A percentile compares a stretch with the other conserved stretches of the same genome.
Evolutionary conservation across 2,888 invertebrate species (phyloP).

Genomic region (Chloromyia formosa): DNA sequence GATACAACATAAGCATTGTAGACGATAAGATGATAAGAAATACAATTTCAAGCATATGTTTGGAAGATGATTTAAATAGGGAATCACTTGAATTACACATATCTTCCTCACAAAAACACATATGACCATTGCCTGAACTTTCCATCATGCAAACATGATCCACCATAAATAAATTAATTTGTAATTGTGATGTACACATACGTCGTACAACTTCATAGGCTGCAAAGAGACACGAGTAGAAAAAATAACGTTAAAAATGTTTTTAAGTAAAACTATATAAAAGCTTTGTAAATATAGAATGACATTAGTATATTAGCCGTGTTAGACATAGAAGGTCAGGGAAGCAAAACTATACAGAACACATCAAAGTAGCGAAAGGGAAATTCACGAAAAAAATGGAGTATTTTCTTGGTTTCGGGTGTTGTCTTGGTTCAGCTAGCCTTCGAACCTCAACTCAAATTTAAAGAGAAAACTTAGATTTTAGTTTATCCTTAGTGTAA

Average conservation of each 20-base stretch:
- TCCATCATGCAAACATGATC: constrained; percentile 99
- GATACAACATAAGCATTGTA: constrained; percentile 18
- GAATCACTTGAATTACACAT: constrained; percentile 80
- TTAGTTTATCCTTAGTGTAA: too few species aligned
- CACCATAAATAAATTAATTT: constrained; percentile 97
- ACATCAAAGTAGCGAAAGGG: too few species aligned
- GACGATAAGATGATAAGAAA: constrained; percentile 36
- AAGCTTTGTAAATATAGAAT: neutral
- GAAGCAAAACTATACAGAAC: too few species aligned
- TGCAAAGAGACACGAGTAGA: constrained; percentile 65
- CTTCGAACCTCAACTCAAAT: too few species aligned
- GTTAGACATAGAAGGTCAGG: too few species aligned
- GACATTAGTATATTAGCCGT: neutral
- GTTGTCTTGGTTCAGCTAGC: too few species aligned
- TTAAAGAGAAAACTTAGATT: too few species aligned
- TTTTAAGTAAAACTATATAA: too few species aligned
- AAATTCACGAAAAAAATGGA: too few species aligned
- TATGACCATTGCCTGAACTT: constrained; percentile 97
- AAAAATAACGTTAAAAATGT: neutral
- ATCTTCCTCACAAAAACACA: constrained; percentile 98
- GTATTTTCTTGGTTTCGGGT: too few species aligned
- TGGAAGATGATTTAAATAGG: constrained; percentile 54
- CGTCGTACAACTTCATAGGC: constrained; percentile 90
- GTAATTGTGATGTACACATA: constrained; percentile 91
- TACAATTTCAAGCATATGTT: constrained; percentile 35